Base-by-base conservation (phyloP, 2,113 vertebrate genomes). In the Loxodonta africana region DNA sequence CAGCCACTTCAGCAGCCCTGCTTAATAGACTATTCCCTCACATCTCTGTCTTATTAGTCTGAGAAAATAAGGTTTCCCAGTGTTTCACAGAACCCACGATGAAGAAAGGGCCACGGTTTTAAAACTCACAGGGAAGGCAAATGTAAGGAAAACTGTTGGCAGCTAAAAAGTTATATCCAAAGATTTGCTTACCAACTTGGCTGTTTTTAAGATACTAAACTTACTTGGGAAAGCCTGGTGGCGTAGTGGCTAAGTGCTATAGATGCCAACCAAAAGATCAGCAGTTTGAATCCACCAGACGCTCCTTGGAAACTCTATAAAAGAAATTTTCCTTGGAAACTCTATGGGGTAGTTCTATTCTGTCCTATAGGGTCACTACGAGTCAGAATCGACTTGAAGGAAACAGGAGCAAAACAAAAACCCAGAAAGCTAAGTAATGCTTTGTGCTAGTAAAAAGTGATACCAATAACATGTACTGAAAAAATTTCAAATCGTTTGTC, bases 21-120 rank as follows among this genome's bases (percentile, higher is more conserved):
- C 69, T 87, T 93, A 82, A 94, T 77, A 84, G 63, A 93, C 48
- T 86, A 77, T 89, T 84, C n/a, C 44, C 44, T 88, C 1, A 2
- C 67, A 94, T 81, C 71, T 96, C 77, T 69, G 71, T 92, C 71
- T 90, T 93, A 96, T 74, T 87, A 88, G 28, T 81, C 82, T 20
- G 63, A 51, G 44, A 91, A 97, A 96, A 96, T 71, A 94, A 94
- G 37, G 17, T 73, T 90, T 95, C 57, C 37, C 46, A 63, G 4
- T 33, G 65, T 90, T 95, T 97, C 73, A 77, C 8, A 48, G 51
- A 94, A 63, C 57, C 46, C 65, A 71, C 5, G 28, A 89, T 25
- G 25, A 69, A 76, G 88, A 80, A 88, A 83, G 44, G 12, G 46
- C 46, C 74, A 83, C 41, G 30, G 28, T 69, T 91, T 92, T n/a